Conservation (phyloP, 2,888 invertebrate species). For the Cinara cedri region DNA sequence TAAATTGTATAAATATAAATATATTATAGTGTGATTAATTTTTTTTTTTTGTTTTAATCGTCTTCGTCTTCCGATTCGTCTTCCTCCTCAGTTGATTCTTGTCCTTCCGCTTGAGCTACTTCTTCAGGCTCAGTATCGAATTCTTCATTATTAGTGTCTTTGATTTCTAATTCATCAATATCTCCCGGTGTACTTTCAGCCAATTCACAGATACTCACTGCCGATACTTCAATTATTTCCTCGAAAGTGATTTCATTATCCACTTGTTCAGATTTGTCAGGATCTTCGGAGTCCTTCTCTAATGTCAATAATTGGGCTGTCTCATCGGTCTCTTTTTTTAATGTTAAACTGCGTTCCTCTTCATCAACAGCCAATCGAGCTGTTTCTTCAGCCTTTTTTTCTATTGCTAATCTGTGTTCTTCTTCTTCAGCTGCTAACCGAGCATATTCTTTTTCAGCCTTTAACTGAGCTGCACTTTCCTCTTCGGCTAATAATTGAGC, state of each 20-base stretch:
- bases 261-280: constrained; percentile 62
- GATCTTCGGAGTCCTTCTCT: constrained; percentile 68
- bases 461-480: not conserved
- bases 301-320: constrained; percentile 62
- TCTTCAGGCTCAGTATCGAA: constrained; percentile 13
- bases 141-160: not conserved
- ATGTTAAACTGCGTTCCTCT: constrained; percentile 65
- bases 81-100: constrained; percentile 32
- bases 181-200: constrained; percentile 24
- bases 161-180: constrained; percentile 35
- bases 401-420: not conserved
- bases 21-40: not conserved
- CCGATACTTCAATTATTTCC: not conserved
- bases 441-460: not conserved
- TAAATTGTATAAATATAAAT: constrained; percentile 30
- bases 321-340: constrained; percentile 61
- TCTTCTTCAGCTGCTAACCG: not conserved
- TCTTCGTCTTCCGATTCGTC: constrained; percentile 25
- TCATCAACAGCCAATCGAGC: constrained; percentile 60
- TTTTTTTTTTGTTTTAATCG: constrained; percentile 12
- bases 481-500: not conserved
- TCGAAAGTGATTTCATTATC: constrained; percentile 59
- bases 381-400: constrained; percentile 60
- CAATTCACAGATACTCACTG: constrained; percentile 20
- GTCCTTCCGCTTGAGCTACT: constrained; percentile 16